Evolutionary conservation across 2,113 vertebrate genomes (phyloP).

Genomic region (Microtus ochrogaster): DNA sequence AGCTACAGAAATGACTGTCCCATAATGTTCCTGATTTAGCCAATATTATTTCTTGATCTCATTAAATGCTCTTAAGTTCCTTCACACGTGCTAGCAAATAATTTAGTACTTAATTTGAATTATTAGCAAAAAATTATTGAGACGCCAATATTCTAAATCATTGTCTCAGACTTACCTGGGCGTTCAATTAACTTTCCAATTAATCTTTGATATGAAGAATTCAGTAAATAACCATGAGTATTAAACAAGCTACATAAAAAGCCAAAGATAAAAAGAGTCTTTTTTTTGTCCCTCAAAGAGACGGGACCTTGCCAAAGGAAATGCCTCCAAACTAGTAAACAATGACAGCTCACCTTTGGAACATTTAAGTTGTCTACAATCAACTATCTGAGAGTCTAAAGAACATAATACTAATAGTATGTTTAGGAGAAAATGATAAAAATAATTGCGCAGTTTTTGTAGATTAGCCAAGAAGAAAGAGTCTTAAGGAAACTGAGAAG

Average conservation of each 20-base stretch:
- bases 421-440: neutral
- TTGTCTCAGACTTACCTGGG: neutral
- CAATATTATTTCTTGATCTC: neutral
- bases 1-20: neutral
- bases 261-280: neutral
- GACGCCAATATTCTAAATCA: neutral
- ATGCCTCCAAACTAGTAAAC: neutral
- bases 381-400: neutral
- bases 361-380: neutral
- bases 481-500: neutral
- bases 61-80: neutral
- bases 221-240: neutral
- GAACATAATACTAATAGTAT: neutral
- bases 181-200: neutral
- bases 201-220: neutral
- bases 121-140: neutral
- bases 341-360: neutral
- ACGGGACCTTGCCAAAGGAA: neutral
- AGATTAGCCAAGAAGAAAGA: neutral
- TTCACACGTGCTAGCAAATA: neutral
- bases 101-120: conserved; percentile 7
- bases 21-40: neutral
- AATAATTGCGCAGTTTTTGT: neutral
- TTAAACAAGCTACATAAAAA: neutral
- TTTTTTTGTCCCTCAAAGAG: neutral